A percentile compares a stretch with the other conserved stretches of the same genome.
phyloP scores from a whole-genome alignment of 2,113 vertebrate species.

The Benitochromis conjunctus region DNA sequence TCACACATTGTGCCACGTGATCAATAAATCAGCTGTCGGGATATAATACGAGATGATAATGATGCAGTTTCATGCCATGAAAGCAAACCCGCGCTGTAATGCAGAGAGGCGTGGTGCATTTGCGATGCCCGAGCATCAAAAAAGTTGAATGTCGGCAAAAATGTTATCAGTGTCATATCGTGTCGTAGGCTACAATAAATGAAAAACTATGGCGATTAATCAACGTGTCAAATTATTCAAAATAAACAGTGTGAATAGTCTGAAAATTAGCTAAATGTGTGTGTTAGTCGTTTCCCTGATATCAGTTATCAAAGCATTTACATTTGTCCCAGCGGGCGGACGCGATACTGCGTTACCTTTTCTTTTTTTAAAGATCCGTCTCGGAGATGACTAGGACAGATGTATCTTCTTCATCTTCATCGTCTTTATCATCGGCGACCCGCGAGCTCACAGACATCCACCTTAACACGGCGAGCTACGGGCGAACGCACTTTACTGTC shows the following conservation, averaged over 20 bases:
- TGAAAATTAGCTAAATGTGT: background rate
- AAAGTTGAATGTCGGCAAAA: constrained; percentile 15
- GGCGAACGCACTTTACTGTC: background rate
- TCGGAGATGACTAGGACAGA: background rate
- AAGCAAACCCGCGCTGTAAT: background rate
- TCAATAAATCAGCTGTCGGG: background rate
- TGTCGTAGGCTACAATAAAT: background rate
- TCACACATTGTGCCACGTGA: background rate
- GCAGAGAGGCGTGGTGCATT: constrained; percentile 2
- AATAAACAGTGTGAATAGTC: background rate
- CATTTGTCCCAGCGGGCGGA: background rate
- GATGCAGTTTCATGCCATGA: background rate
- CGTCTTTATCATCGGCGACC: background rate
- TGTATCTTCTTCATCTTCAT: background rate
- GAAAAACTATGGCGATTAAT: background rate
- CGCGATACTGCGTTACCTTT: constrained; percentile 15
- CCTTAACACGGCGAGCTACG: background rate
- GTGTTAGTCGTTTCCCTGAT: background rate
- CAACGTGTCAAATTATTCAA: background rate
- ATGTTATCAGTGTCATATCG: background rate
- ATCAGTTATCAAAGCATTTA: background rate
- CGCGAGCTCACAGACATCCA: background rate
- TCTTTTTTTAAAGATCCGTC: background rate
- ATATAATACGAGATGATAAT: background rate
- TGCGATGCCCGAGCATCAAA: background rate